Base-by-base conservation (phyloP, 2,888 invertebrate species). In the Panzeria rudis region DNA sequence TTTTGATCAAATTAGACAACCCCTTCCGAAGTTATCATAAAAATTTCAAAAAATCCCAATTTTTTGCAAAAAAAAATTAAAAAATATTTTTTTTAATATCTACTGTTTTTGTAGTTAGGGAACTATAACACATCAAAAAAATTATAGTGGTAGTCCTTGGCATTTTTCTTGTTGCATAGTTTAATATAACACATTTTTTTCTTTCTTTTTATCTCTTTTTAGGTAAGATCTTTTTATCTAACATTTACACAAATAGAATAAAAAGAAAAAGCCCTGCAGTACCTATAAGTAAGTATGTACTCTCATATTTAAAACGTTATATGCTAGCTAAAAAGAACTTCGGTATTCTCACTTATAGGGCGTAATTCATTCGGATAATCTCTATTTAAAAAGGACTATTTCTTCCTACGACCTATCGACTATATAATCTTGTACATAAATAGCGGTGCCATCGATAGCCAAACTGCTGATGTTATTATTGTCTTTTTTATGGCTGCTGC, bases 391-490 rank as follows among this genome's bases (percentile, higher is more conserved):
- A 54, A 54, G 25, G 13, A 13, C 15, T 47, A 50, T 29, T 29
- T 29, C 41, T 56, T 50, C 41, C 23, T n/a, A 17, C 17, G 8
- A 44, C 32, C 32, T 13, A 38, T 52, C 68, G 15, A 66, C 80
- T 75, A 68, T 81, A 75, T 2, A n/a, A n/a, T 52, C 29, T 35
- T 15, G 2, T 7, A 47, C 29, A 29, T 29, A 29, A 25, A 47
- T 61, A 56, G 20, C 17, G 72, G 73, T 75, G 69, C 56, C 82
- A 85, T 78, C 78, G 78, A 82, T 82, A 75, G 75, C 71, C 69
- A 82, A 82, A 79, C 78, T 61, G 62, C 44, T 77, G 32, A 77
- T 69, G 38, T 77, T 84, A 52, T 73, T 76, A 73, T 82, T 69
- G 72, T 52, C 20, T 52, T 71, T 44, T 62, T 50, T 61, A 13